Conservation (phyloP, 1,140 invertebrate genomes). For the Drosophila tani region DNA sequence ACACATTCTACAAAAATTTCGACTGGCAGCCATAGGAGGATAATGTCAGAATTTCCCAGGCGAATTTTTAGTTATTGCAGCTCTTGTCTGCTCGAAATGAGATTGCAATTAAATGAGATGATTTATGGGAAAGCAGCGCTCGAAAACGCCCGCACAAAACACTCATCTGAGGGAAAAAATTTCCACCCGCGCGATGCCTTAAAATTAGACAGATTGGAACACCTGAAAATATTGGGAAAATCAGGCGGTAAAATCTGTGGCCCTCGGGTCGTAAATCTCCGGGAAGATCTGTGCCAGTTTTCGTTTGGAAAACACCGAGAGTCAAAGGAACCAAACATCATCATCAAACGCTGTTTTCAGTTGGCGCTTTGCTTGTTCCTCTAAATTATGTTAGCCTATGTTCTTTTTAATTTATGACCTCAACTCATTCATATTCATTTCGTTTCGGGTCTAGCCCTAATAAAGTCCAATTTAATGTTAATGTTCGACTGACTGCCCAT, state of each 20-base stretch:
- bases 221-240: constrained; percentile 67
- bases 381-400: constrained; percentile 55
- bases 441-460: constrained; percentile 29
- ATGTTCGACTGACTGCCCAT: constrained; percentile 21
- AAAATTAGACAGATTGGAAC: constrained; percentile 60
- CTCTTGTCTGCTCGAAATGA: constrained; percentile 55
- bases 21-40: constrained; percentile 20
- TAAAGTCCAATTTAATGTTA: constrained; percentile 63
- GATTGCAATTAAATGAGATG: constrained; percentile 76
- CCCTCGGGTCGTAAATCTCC: constrained; percentile 62
- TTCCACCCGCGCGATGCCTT: constrained; percentile 24
- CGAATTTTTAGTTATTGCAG: constrained; percentile 35
- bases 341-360: constrained; percentile 55
- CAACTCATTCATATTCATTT: constrained; percentile 70
- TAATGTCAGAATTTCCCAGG: constrained; percentile 51
- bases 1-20: constrained; percentile 40
- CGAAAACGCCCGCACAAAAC: constrained; percentile 59
- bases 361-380: constrained; percentile 24
- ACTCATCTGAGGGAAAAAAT: constrained; percentile 24
- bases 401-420: constrained; percentile 67
- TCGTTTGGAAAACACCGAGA: constrained; percentile 59
- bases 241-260: constrained; percentile 48
- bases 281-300: constrained; percentile 58
- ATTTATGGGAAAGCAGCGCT: constrained; percentile 58
- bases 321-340: constrained; percentile 41